Evolutionary conservation across 2,113 vertebrate species (phyloP).

Genomic region (Talpa occidentalis): DNA sequence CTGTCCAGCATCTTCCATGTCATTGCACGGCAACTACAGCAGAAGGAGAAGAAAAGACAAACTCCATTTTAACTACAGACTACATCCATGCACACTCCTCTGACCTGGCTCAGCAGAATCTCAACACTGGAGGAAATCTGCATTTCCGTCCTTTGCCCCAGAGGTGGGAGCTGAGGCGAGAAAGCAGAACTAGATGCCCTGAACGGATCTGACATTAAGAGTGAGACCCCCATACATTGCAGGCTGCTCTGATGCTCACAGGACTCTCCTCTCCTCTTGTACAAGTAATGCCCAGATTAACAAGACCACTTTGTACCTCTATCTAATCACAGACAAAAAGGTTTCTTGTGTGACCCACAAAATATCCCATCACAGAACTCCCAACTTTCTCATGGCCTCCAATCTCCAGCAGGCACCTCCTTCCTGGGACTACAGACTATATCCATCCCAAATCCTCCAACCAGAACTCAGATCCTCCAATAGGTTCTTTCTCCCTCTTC

Average conservation of each 20-base stretch:
- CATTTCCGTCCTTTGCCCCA: background rate
- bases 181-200: background rate
- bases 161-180: background rate
- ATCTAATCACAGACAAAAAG: background rate
- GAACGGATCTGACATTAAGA: background rate
- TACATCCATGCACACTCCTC: background rate
- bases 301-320: background rate
- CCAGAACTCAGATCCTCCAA: background rate
- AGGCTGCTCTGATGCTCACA: background rate
- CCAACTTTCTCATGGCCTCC: background rate
- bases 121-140: background rate
- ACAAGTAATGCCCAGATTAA: background rate
- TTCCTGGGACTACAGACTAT: too few relatives aligned
- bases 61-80: background rate
- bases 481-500: background rate
- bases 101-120: background rate
- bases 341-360: background rate
- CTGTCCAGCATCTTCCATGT: background rate
- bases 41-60: background rate
- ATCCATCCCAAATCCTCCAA: background rate
- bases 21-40: background rate
- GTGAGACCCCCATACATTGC: background rate
- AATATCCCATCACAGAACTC: background rate
- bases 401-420: background rate
- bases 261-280: background rate